Evolutionary conservation across 2,113 vertebrate species (phyloP), one percentile per base, ranked within the genome.

Genomic region (Aptenodytes forsteri): DNA sequence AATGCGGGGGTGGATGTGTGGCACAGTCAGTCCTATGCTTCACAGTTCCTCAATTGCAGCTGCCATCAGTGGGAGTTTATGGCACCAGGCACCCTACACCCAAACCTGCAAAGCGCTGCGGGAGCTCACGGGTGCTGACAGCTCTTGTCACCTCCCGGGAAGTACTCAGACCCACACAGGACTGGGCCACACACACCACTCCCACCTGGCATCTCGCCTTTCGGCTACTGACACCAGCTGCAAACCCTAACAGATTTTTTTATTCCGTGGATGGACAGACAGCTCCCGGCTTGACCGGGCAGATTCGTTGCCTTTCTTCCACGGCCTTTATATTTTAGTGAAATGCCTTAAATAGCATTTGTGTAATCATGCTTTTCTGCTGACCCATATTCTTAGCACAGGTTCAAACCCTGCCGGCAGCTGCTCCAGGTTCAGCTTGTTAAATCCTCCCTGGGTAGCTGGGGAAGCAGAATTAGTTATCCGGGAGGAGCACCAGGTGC

Each of bases 21-120:
- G 93, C 91, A 94, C 86, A 96, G 64, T 58, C 77, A 58, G 38
- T 83, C 96, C 89, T 38, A 73, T 14, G 0, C 77, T 94, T 94
- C 93, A 78, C 96, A 96, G 94, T 8, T 96, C 87, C 67, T 84
- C 91, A 66, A 71, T 15, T 93, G 80, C 94, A 95, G 89, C 86
- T 97, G 94, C 94, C 67, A 75, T 58, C 47, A 50, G 89, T 86
- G 77, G 93, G 91, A 27, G 91, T 93, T 96, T 55, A 93, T 72
- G 93, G 86, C 92, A 88, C 50, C 79, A 81, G 71, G 64, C 79
- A 23, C 88, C 50, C 86, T 66, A 38, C 76, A 88, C 67, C 90
- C 88, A 88, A 85, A 92, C 79, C 85, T 46, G 82, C 7, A 0
- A 89, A 89, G 84, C 0, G 0, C 61, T 69, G 84, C 25, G 11